Percentiles rank a stretch among this genome's conserved stretches.
phyloP scores from a whole-genome alignment of 2,113 vertebrate species.

The Pelecanus crispus region DNA sequence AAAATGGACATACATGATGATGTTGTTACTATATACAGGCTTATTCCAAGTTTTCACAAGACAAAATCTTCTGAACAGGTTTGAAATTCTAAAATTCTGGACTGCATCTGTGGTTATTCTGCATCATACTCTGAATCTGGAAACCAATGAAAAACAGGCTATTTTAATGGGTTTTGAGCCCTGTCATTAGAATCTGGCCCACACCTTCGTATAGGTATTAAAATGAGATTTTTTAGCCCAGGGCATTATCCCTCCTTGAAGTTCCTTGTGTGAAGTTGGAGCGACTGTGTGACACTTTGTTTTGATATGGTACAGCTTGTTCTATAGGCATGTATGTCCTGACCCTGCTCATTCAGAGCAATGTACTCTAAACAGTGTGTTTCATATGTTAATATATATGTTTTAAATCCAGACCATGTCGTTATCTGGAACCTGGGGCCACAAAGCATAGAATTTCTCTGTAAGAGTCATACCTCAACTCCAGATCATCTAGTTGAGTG shows the following conservation, averaged over 20 bases:
- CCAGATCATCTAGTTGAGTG: not conserved
- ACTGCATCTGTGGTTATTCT: not conserved
- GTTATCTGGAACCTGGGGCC: not conserved
- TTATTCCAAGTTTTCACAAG: not conserved
- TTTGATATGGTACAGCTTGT: not conserved
- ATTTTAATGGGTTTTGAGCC: not conserved
- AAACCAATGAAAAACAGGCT: not conserved
- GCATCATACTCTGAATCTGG: not conserved
- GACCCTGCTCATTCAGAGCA: rapidly evolving
- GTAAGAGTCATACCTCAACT: not conserved
- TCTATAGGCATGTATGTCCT: not conserved
- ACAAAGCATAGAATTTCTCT: not conserved
- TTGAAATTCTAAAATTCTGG: not conserved
- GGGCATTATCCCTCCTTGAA: not conserved
- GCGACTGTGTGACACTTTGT: not conserved
- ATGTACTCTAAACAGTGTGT: not conserved
- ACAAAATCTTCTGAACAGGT: not conserved
- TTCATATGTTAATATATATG: not conserved
- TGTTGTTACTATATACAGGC: not conserved
- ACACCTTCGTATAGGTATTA: not conserved
- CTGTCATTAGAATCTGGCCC: not conserved
- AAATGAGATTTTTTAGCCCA: not conserved
- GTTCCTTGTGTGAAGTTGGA: not conserved
- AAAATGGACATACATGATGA: not conserved
- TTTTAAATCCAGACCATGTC: not conserved